Evolutionary conservation across 2,797 vertebrate species (phyloP).

Genomic region (Cryptoprocta ferox): DNA sequence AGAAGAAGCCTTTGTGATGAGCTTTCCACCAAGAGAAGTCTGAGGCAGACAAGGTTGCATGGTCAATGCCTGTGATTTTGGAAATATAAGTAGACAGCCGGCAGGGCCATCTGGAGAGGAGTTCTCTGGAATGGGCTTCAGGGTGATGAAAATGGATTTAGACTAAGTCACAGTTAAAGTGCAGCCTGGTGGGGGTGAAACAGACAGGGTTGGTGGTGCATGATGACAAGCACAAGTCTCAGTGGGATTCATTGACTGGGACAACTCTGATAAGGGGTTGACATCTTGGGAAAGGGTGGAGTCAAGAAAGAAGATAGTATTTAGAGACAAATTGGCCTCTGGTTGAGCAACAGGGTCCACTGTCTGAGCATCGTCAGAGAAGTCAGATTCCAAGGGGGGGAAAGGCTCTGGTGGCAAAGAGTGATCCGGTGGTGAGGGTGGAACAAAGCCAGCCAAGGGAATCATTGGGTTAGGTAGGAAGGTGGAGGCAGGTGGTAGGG

Average conservation of each 20-base stretch:
- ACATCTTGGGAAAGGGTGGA: not conserved
- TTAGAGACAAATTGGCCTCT: not conserved
- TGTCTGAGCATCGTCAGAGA: not conserved
- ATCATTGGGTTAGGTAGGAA: not conserved
- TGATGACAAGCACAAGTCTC: not conserved
- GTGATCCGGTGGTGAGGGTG: not conserved
- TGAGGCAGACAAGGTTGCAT: not conserved
- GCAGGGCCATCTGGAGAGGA: not conserved
- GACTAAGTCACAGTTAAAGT: not conserved
- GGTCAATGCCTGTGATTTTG: not conserved
- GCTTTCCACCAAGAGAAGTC: not conserved
- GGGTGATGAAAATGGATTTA: not conserved
- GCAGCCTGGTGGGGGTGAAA: not conserved
- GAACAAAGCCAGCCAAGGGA: not conserved
- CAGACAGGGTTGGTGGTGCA: not conserved
- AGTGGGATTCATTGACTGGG: not conserved
- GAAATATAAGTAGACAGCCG: not conserved
- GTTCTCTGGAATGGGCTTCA: not conserved
- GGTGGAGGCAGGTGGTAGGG: not conserved
- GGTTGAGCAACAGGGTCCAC: not conserved
- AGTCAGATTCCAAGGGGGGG: not conserved
- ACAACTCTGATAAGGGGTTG: not conserved
- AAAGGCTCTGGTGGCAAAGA: not conserved
- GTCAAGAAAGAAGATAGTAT: not conserved
- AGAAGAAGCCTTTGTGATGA: not conserved